phyloP scores from a whole-genome alignment of 1,140 invertebrate genomes.

The Diuraphis noxia region DNA sequence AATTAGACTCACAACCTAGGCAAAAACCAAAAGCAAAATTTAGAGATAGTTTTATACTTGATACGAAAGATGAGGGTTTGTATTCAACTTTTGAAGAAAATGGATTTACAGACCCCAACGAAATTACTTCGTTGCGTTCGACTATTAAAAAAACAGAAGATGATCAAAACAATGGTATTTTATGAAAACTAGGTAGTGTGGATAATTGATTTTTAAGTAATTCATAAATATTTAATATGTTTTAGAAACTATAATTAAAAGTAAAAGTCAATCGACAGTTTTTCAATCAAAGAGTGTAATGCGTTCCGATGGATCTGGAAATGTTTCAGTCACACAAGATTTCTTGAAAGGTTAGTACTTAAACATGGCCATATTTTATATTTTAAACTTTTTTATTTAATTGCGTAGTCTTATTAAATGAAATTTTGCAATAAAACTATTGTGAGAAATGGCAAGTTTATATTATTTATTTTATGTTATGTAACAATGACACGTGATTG shows the following conservation, averaged over 20 bases:
- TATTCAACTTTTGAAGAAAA: conserved; percentile 38
- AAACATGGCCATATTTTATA: background rate
- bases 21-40: conserved; percentile 59
- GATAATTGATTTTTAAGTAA: background rate
- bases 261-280: conserved; percentile 55
- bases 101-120: conserved; percentile 7
- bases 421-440: background rate
- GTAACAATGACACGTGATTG: background rate
- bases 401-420: background rate
- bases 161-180: background rate
- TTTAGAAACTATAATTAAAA: conserved; percentile 42
- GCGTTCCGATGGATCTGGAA: conserved; percentile 56
- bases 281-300: conserved; percentile 57
- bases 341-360: conserved; percentile 57
- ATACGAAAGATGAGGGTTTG: conserved; percentile 54
- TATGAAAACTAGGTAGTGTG: background rate
- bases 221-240: background rate
- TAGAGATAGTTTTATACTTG: conserved; percentile 58
- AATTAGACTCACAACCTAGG: conserved; percentile 52
- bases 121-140: conserved; percentile 35
- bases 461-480: background rate
- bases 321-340: conserved; percentile 58
- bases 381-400: background rate
- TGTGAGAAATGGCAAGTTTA: background rate
- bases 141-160: conserved; percentile 57